Evolutionary conservation across 92 coral and sea anemone genomes (phyloP).

Genomic region (Parazoanthus atlanticus): DNA sequence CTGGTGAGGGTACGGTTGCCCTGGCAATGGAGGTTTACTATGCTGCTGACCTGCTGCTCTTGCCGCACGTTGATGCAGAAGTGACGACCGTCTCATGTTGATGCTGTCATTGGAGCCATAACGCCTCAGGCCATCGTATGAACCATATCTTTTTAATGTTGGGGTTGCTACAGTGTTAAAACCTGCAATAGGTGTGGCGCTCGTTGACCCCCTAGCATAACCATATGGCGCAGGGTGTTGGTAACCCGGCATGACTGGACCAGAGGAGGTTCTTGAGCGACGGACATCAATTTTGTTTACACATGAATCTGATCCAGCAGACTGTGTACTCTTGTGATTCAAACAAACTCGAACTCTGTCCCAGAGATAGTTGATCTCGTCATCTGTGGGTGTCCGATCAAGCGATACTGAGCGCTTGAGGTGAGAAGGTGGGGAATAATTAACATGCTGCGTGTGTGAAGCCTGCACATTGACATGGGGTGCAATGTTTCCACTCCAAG

Average conservation of each 20-base stretch:
- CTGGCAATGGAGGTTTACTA: conserved; percentile 69
- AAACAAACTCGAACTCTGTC: conserved; percentile 93
- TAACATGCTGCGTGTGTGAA: conserved; percentile 1
- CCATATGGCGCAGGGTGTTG: not conserved
- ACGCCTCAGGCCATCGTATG: conserved; percentile 81
- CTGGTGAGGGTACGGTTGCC: conserved; percentile 63
- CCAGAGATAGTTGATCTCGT: conserved; percentile 94
- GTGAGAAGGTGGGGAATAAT: conserved; percentile 22
- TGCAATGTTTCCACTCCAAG: conserved; percentile 10
- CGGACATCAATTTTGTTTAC: conserved; percentile 87
- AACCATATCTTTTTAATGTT: conserved; percentile 72
- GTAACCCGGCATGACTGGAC: conserved; percentile 49
- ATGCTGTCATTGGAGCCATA: conserved; percentile 84
- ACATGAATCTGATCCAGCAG: conserved; percentile 96
- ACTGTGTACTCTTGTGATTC: conserved; percentile 73
- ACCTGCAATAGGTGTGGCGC: not conserved
- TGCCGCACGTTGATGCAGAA: conserved; percentile 87
- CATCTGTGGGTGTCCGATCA: conserved; percentile 96
- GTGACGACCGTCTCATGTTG: conserved; percentile 68
- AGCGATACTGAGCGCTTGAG: conserved; percentile 70
- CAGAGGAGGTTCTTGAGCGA: conserved; percentile 75
- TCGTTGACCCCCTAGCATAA: conserved; percentile 6
- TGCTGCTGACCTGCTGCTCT: conserved; percentile 54
- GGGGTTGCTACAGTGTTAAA: not conserved
- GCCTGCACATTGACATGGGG: conserved; percentile 1